phyloP scores from a whole-genome alignment of 2,113 vertebrate species.

The Solea senegalensis region DNA sequence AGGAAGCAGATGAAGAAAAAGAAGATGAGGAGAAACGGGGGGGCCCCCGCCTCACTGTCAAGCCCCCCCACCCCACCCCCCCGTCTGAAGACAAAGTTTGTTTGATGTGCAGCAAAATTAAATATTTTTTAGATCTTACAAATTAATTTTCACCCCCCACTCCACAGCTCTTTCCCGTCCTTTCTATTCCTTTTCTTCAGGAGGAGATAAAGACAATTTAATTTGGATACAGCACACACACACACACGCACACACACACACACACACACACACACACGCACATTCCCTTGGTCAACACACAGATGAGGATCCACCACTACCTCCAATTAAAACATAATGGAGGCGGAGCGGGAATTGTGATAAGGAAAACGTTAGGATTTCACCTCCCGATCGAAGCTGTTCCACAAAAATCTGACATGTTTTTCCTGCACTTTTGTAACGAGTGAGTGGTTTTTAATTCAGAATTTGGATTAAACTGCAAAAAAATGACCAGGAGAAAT shows the following conservation, averaged over 20 bases:
- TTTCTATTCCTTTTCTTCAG: slow-evolving; percentile 63
- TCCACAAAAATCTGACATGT: no score
- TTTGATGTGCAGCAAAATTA: slow-evolving; percentile 87
- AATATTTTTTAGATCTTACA: slow-evolving; percentile 88
- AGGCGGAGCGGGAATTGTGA: slow-evolving; percentile 3
- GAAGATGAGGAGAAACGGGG: slow-evolving; percentile 39
- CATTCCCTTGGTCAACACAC: slow-evolving; percentile 50
- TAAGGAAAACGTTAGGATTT: neutral
- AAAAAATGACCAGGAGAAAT: no score
- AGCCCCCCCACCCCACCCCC: slow-evolving; percentile 19
- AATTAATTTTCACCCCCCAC: slow-evolving; percentile 82
- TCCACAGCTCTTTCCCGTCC: slow-evolving; percentile 58
- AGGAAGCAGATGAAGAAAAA: slow-evolving; percentile 66
- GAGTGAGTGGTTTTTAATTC: no score
- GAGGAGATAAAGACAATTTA: slow-evolving; percentile 86
- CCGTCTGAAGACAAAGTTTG: slow-evolving; percentile 85
- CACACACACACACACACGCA: neutral
- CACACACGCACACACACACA: neutral
- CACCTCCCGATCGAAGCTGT: no score
- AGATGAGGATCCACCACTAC: slow-evolving; percentile 30
- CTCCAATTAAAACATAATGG: slow-evolving; percentile 19
- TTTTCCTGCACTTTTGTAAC: no score
- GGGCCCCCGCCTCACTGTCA: slow-evolving; percentile 72
- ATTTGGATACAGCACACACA: slow-evolving; percentile 80
- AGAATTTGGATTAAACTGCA: no score